Evolutionary conservation across 2,113 vertebrate genomes (phyloP).

Genomic region (Caracal caracal): DNA sequence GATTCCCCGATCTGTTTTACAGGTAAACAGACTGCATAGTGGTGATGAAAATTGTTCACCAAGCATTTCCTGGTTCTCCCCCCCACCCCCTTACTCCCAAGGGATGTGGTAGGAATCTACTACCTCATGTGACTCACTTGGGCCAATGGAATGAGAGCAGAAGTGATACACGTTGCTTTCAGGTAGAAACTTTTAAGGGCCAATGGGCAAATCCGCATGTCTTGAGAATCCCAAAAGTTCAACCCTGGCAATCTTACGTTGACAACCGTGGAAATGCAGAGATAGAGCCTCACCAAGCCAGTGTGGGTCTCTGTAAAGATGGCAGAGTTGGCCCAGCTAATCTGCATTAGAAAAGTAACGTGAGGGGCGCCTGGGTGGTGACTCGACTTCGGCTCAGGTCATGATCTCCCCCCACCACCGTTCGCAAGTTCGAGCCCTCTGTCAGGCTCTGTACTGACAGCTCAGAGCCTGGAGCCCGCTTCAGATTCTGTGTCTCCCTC

Average conservation of each 20-base stretch:
- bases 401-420: too few relatives aligned
- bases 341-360: background rate
- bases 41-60: background rate
- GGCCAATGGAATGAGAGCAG: background rate
- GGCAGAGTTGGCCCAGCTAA: background rate
- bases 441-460: too few relatives aligned
- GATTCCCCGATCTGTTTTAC: background rate
- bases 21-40: background rate
- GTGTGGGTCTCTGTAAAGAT: background rate
- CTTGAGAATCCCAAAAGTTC: background rate
- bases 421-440: too few relatives aligned
- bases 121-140: background rate
- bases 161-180: background rate
- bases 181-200: background rate
- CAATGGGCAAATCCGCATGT: background rate
- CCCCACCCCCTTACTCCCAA: background rate
- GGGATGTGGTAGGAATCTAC: background rate
- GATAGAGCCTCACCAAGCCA: background rate
- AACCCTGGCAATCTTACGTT: background rate
- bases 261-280: background rate
- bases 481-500: too few relatives aligned
- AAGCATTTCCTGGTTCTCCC: background rate
- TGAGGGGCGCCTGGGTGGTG: background rate
- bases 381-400: too few relatives aligned
- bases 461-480: too few relatives aligned